Evolutionary conservation across 2,888 invertebrate genomes (phyloP).

Genomic region (Boloria selene): DNA sequence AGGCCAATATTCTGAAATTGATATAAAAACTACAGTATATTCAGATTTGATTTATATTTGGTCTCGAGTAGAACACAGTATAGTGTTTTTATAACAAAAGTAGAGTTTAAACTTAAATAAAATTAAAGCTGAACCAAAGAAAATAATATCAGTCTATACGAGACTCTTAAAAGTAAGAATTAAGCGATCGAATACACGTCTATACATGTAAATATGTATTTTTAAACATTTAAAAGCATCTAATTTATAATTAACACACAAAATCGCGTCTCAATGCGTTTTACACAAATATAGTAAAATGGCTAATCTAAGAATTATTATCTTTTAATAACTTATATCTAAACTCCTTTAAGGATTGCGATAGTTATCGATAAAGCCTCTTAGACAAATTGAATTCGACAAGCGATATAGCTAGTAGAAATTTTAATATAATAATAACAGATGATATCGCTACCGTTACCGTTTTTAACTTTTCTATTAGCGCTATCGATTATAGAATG

Average conservation of each 20-base stretch:
- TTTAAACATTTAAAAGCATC: conserved; percentile 2
- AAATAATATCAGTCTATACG: conserved; percentile 2
- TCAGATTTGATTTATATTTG: conserved; percentile 10
- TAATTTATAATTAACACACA: conserved; percentile 11
- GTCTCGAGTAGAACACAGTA: conserved; percentile 26
- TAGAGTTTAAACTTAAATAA: neutral
- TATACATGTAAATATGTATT: conserved; percentile 24
- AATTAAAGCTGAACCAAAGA: conserved; percentile 37
- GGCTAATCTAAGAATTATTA: conserved; percentile 24
- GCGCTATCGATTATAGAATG: no score
- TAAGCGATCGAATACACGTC: conserved; percentile 33
- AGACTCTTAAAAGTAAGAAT: conserved; percentile 33
- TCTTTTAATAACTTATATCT: conserved; percentile 38
- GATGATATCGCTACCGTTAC: no score
- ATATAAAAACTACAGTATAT: conserved; percentile 29
- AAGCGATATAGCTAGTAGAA: conserved; percentile 23
- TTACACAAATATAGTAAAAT: conserved; percentile 51
- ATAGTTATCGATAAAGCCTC: no score
- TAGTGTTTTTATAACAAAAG: neutral
- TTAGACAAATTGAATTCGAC: no score
- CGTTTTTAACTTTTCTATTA: no score
- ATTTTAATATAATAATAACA: no score
- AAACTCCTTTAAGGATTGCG: conserved; percentile 55
- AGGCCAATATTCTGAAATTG: conserved; percentile 29
- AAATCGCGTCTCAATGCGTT: conserved; percentile 44